Base-by-base conservation (phyloP, 30 jellyfish, hydroid and myxozoan genomes). In the Turritopsis rubra region DNA sequence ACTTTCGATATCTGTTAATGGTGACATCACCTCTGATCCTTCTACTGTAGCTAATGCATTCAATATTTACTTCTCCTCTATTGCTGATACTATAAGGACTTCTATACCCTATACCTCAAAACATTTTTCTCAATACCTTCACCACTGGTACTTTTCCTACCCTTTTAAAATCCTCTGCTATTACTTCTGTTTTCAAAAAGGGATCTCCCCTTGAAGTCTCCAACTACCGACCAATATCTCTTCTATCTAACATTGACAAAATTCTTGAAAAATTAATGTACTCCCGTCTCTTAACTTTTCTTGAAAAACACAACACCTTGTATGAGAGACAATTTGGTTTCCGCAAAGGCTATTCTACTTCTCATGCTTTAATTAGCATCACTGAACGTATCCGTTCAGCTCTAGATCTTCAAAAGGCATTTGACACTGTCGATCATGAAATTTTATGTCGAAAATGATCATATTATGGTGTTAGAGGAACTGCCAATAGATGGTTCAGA, bases 381-480 rank as follows among this genome's bases (percentile, higher is more conserved):
- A 75, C 83, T 75, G 65, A 75, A 18, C 26, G 41, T n/a, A 75
- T 75, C 60, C 9, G 25, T 17, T 28, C 28, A 23, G 66, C 66
- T 75, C 83, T 75, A n/a, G 66, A 75, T 41, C 60, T 41, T 41
- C 53, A 70, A 18, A 70, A 83, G 75, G 85, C 84, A 20, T 83
- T 81, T 60, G 85, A 81, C 41, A 54, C 88, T 21, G 72, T 81
- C 85, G 23, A 66, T 71, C 88, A 81, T 81, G 88, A 81, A 24
- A 81, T 66, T 52, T 83, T 54, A 21, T 81, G 88, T 81, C 85
- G 65, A 54, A 65, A 81, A 66, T 8, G 26, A 21, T 23, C 41
- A 8, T 70, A 21, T 70, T 81, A 83, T 41, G 86, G 89, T 72
- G 84, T 71, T 19, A 72, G 54, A 31, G 85, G 66, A 52, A 75